A percentile compares a stretch with the other conserved stretches of the same genome.
These are phyloP conservation scores for Drosophila ustulata DNA, from an alignment of 2,888 invertebrate species.

Conservation along the genomic window DNA sequence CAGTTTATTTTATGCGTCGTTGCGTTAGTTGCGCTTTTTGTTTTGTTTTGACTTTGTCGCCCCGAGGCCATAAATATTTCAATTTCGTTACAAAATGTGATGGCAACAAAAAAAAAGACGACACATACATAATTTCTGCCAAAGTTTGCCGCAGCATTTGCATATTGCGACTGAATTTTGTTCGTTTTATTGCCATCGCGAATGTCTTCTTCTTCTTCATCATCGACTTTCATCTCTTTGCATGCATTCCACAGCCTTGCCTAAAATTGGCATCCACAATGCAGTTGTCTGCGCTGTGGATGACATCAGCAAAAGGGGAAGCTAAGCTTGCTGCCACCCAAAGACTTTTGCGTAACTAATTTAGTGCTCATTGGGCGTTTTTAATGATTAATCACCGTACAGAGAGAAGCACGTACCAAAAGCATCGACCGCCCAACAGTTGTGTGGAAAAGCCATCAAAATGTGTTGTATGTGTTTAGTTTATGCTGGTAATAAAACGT, in stretches of 20 bases:
- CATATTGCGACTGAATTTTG: constrained; percentile 44
- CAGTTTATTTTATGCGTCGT: constrained; percentile 26
- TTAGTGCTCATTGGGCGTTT: constrained; percentile 44
- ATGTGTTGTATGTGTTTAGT: constrained; percentile 45
- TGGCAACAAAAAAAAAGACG: constrained; percentile 15
- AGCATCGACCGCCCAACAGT: constrained; percentile 29
- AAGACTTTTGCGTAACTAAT: constrained; percentile 45
- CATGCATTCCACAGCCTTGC: constrained; percentile 1
- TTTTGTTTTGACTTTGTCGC: constrained; percentile 57
- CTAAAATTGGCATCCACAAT: constrained; percentile 45
- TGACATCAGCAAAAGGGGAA: constrained; percentile 45
- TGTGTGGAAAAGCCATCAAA: constrained; percentile 39
- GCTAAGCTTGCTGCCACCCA: constrained; percentile 32
- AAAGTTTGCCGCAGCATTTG: constrained; percentile 41
- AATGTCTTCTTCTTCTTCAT: constrained; percentile 30
- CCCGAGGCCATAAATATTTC: constrained; percentile 72
- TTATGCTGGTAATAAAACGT: constrained; percentile 67
- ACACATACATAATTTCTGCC: constrained; percentile 36
- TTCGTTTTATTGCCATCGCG: constrained; percentile 43
- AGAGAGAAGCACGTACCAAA: constrained; percentile 59
- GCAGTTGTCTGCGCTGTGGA: constrained; percentile 25
- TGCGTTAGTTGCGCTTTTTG: constrained; percentile 10
- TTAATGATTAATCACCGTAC: constrained; percentile 48
- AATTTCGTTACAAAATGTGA: constrained; percentile 50
- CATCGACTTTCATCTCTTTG: constrained; percentile 4